Evolutionary conservation across 1,140 invertebrate genomes (phyloP), one percentile per base, ranked within the genome.

Genomic region (Cheumatopsyche charites): DNA sequence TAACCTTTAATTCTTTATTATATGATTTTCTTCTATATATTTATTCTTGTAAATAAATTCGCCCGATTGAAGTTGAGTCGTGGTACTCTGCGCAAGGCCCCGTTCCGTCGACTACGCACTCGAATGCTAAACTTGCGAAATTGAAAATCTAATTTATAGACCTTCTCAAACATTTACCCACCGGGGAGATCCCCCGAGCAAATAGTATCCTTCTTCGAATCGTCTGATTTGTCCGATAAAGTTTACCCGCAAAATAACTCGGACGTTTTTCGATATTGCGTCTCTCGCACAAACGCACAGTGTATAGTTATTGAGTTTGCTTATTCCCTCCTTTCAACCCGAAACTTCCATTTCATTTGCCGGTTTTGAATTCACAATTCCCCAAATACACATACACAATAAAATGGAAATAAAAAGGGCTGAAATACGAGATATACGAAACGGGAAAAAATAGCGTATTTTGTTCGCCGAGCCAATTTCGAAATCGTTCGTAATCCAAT

Each of bases 141-240:
- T 68, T 68, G 66, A 68, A 68, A 68, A 68, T 68, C 66, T 68
- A 68, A 68, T 68, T 68, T 68, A 68, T 68, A 68, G 66, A 68
- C 66, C 66, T 68, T 68, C 43, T 68, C 66, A 68, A 68, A 68
- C 66, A 68, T 68, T 68, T 68, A 45, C 66, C 49, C 66, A 21
- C 66, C 66, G 66, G 66, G 42, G 66, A 68, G 47, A 55, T 55
- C 47, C 66, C 66, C 66, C 49, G 49, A 68, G 66, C 66, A 68
- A 68, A 68, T 68, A 68, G 66, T 68, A 68, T 68, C 66, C 66
- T 68, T 55, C 66, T 68, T 68, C 66, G 66, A 45, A 68, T 68
- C 45, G 29, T 36, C 66, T 68, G 66, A 68, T 68, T 68, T 68
- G 66, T 68, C 66, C 66, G 66, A 68, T 68, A 68, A 68, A 68